Conservation (phyloP, 2,797 vertebrate species). For the Tenualosa ilisha region DNA sequence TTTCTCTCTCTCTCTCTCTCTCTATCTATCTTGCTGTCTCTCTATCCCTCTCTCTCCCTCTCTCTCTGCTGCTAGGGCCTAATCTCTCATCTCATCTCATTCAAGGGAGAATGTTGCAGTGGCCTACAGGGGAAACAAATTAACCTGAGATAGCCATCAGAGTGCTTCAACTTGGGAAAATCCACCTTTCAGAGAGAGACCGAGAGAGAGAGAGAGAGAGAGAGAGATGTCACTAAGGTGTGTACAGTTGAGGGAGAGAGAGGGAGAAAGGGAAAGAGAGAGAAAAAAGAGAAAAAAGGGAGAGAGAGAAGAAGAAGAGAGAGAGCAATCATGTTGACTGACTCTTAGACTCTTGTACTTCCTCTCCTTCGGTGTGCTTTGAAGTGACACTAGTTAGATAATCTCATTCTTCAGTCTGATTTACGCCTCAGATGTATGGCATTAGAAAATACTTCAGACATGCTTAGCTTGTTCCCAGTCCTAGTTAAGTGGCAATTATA, state of each 20-base stretch:
- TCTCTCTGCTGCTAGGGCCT: not conserved
- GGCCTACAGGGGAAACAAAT: conserved; percentile 25
- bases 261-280: not conserved
- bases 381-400: conserved; percentile 2
- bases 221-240: not conserved
- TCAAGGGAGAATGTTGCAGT: conserved; percentile 18
- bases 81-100: conserved; percentile 36
- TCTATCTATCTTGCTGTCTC: too few relatives aligned
- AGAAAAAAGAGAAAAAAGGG: not conserved
- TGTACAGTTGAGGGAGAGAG: not conserved
- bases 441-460: not conserved
- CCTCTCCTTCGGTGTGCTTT: not conserved
- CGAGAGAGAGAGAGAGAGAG: not conserved
- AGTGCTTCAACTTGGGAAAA: conserved; percentile 46
- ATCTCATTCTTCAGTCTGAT: not conserved
- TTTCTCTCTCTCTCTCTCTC: not conserved
- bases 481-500: not conserved
- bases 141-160: conserved; percentile 65
- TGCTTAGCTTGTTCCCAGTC: not conserved
- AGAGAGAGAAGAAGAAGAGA: not conserved
- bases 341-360: not conserved
- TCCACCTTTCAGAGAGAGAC: not conserved
- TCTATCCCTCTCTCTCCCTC: too few relatives aligned
- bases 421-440: not conserved
- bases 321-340: not conserved